Evolutionary conservation across 2,113 vertebrate genomes (phyloP).

Genomic region (Austrofundulus limnaeus): DNA sequence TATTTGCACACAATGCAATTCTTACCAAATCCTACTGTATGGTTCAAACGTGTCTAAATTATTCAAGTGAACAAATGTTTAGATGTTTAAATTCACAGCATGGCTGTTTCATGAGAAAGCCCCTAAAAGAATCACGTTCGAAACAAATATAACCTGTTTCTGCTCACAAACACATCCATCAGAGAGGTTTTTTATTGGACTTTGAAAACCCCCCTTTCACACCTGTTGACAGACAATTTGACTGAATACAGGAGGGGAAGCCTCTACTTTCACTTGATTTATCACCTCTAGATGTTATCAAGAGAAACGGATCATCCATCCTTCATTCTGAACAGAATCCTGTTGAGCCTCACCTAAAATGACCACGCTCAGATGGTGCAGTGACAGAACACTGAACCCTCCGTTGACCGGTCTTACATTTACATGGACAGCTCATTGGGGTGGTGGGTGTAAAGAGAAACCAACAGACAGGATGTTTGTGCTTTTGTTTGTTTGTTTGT

Average conservation of each 20-base stretch:
- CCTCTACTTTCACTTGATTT: slow-evolving; percentile 19
- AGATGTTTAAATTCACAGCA: too few species aligned
- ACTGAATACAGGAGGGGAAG: neutral
- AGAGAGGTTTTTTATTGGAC: neutral
- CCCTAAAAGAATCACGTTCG: too few species aligned
- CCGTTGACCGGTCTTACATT: slow-evolving; percentile 21
- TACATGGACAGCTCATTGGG: slow-evolving; percentile 7
- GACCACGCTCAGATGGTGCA: slow-evolving; percentile 31
- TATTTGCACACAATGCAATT: too few species aligned
- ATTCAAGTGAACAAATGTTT: too few species aligned
- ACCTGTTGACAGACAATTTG: neutral
- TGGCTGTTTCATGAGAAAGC: too few species aligned
- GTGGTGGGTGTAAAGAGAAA: slow-evolving; percentile 2
- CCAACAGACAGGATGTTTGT: slow-evolving; percentile 12
- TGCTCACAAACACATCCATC: neutral
- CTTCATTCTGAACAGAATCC: slow-evolving; percentile 1
- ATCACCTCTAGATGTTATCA: slow-evolving; percentile 39
- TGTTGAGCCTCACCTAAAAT: slow-evolving; percentile 28
- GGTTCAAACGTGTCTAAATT: too few species aligned
- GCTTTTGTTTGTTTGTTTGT: too few species aligned
- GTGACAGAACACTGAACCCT: neutral
- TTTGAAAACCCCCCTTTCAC: neutral
- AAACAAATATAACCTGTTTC: neutral
- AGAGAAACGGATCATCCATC: slow-evolving; percentile 33
- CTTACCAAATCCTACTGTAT: too few species aligned